Percentiles rank a stretch among this genome's conserved stretches.
Conservation (phyloP, 2,113 vertebrate genomes). For the Forbesichthys papilliferus region DNA sequence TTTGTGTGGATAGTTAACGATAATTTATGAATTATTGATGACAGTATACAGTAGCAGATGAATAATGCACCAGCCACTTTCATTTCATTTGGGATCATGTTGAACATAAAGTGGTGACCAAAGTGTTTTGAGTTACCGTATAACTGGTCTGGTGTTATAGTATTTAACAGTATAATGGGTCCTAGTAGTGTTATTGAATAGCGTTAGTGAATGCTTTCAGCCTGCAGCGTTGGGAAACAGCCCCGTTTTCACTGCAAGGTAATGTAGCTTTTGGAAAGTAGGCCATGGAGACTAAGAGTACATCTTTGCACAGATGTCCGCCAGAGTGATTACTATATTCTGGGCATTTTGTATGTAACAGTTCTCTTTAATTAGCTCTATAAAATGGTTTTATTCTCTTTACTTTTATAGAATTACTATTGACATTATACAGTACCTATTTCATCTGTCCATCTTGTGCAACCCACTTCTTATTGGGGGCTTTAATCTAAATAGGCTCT, state of each 20-base stretch:
- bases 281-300: conserved; percentile 39
- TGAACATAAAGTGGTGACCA: conserved; percentile 29
- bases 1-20: conserved; percentile 52
- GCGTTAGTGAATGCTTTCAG: conserved; percentile 20
- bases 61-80: conserved; percentile 61
- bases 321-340: not conserved
- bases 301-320: conserved; percentile 1
- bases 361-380: conserved; percentile 37
- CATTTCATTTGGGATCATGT: conserved; percentile 32
- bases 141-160: conserved; percentile 11
- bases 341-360: conserved; percentile 8
- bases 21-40: conserved; percentile 60
- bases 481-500: conserved; percentile 53
- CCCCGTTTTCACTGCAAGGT: not conserved
- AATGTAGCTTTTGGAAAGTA: conserved; percentile 32
- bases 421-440: conserved; percentile 32
- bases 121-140: conserved; percentile 9
- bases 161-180: too few species aligned
- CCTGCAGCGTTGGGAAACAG: conserved; percentile 16
- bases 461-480: conserved; percentile 27
- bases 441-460: conserved; percentile 4
- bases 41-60: conserved; percentile 29
- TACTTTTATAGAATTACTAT: conserved; percentile 26
- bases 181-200: conserved; percentile 2
- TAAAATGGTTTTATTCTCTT: conserved; percentile 14